phyloP scores from a whole-genome alignment of 2,888 invertebrate species.

The Flabesymbios commensalis region DNA sequence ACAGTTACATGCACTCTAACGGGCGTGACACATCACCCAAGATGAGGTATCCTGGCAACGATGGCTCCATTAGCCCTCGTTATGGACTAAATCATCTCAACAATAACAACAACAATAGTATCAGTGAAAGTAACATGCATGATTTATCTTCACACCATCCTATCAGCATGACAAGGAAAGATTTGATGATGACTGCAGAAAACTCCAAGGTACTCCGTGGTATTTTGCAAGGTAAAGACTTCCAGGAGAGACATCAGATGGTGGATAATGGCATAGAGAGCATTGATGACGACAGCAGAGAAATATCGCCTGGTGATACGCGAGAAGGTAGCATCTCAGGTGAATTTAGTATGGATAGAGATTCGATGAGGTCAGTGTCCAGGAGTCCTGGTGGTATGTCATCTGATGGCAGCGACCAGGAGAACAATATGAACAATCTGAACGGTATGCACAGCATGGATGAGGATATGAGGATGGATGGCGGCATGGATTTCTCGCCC shows the following conservation, averaged over 20 bases:
- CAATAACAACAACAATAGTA: too few species aligned
- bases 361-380: conserved; percentile 4
- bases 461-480: conserved; percentile 11
- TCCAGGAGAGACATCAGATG: too few species aligned
- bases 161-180: too few species aligned
- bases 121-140: too few species aligned
- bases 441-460: not conserved
- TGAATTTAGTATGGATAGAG: conserved; percentile 17
- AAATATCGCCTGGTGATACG: conserved; percentile 10
- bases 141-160: too few species aligned
- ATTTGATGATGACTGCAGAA: too few species aligned
- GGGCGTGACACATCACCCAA: too few species aligned
- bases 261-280: too few species aligned
- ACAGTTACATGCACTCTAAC: too few species aligned
- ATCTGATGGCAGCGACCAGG: conserved; percentile 25
- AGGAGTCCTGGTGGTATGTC: conserved; percentile 13
- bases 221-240: conserved; percentile 87
- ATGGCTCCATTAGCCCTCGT: too few species aligned
- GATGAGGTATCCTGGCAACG: too few species aligned
- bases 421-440: not conserved
- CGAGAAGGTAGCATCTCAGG: conserved; percentile 2
- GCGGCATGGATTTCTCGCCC: conserved; percentile 3
- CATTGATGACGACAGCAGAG: conserved; percentile 61
- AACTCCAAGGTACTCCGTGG: conserved; percentile 74
- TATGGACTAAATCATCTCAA: too few species aligned